Conservation (phyloP, 1,140 invertebrate genomes). For the Drosophila azteca region DNA sequence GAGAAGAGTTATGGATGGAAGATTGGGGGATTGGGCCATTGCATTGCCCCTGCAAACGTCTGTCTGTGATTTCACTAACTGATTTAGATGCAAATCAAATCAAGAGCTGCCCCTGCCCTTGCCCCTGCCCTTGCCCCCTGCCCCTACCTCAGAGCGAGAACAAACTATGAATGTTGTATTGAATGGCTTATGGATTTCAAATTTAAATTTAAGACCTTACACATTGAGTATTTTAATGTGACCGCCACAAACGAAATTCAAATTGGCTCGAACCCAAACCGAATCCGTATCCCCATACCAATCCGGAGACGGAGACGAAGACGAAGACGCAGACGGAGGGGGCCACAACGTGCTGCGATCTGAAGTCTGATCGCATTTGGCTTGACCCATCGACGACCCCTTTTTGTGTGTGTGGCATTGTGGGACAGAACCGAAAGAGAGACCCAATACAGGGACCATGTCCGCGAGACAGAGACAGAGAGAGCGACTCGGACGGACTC, state of each 20-base stretch:
- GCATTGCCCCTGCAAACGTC: conserved; percentile 10
- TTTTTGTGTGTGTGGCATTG: conserved; percentile 67
- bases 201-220: conserved; percentile 82
- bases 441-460: not conserved
- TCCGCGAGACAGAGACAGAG: conserved; percentile 12
- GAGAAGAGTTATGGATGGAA: conserved; percentile 70
- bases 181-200: conserved; percentile 81
- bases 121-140: not conserved
- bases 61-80: conserved; percentile 62
- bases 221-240: conserved; percentile 83
- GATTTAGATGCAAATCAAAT: conserved; percentile 82
- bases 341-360: conserved; percentile 32
- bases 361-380: conserved; percentile 38
- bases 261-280: conserved; percentile 50
- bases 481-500: conserved; percentile 18
- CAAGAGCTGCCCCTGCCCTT: conserved; percentile 59
- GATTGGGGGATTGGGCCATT: conserved; percentile 44
- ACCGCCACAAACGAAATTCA: conserved; percentile 70
- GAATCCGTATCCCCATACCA: not conserved
- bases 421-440: not conserved
- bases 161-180: conserved; percentile 79
- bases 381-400: conserved; percentile 64
- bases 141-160: conserved; percentile 16
- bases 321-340: no score
- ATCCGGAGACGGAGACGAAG: no score